Percentiles rank a stretch among this genome's conserved stretches.
Evolutionary conservation across 1,140 invertebrate species (phyloP).

Genomic region (Hyles euphorbiae): DNA sequence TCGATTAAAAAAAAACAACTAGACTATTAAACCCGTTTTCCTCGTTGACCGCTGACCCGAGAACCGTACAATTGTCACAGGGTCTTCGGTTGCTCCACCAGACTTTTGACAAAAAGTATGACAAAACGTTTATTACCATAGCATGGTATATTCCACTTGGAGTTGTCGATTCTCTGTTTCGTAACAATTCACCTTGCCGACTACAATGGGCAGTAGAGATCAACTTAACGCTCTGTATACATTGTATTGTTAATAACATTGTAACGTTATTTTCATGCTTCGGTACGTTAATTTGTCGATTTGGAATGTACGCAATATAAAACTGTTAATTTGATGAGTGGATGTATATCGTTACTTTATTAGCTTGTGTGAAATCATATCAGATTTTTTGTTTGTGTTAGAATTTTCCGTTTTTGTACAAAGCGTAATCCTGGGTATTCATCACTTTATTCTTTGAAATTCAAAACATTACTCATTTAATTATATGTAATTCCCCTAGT

Average conservation of each 20-base stretch:
- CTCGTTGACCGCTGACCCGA: background rate
- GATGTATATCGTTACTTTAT: too few relatives aligned
- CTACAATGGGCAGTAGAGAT: conserved; percentile 26
- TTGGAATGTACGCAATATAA: background rate
- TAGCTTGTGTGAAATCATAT: too few relatives aligned
- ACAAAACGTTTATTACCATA: conserved; percentile 37
- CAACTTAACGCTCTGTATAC: conserved; percentile 36
- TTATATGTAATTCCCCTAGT: too few relatives aligned
- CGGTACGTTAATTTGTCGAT: conserved; percentile 6
- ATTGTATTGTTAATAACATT: conserved; percentile 27
- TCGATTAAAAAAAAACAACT: too few relatives aligned
- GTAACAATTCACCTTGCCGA: conserved; percentile 35
- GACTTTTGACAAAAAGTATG: conserved; percentile 46
- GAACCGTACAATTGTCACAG: conserved; percentile 1
- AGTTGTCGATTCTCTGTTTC: conserved; percentile 29
- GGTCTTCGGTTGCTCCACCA: conserved; percentile 1
- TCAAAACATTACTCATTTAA: too few relatives aligned
- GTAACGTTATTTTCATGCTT: conserved; percentile 19
- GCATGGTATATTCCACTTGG: conserved; percentile 30
- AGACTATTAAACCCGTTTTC: too few relatives aligned
- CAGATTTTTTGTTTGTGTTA: too few relatives aligned
- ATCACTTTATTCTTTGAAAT: too few relatives aligned
- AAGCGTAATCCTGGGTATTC: too few relatives aligned
- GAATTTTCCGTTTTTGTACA: too few relatives aligned
- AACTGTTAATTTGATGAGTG: too few relatives aligned